Conservation (phyloP, 30 jellyfish, hydroid and myxozoan genomes). For the Morbakka virulenta region DNA sequence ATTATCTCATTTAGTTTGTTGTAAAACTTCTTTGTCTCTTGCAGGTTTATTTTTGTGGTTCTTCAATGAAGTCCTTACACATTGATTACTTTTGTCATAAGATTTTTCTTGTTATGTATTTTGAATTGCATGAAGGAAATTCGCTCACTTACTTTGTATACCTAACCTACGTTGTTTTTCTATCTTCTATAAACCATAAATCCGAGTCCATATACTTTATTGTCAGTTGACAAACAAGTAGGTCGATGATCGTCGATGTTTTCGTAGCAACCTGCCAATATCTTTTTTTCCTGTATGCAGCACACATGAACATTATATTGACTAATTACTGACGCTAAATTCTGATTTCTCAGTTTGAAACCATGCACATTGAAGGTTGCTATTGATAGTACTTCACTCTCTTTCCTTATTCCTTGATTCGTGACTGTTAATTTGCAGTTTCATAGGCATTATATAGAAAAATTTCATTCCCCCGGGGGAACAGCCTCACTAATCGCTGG, state of each 20-base stretch:
- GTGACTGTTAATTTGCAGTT: too few species aligned
- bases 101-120: too few species aligned
- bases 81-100: too few species aligned
- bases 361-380: slow-evolving; percentile 32
- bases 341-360: slow-evolving; percentile 16
- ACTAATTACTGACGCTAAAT: slow-evolving; percentile 11
- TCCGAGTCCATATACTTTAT: slow-evolving; percentile 22
- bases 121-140: too few species aligned
- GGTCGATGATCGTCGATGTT: slow-evolving; percentile 25
- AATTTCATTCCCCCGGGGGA: too few species aligned
- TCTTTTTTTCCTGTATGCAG: slow-evolving; percentile 12
- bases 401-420: slow-evolving; percentile 23
- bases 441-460: too few species aligned
- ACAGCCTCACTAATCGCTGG: too few species aligned
- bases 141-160: too few species aligned
- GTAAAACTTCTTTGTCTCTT: slow-evolving; percentile 23
- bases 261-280: slow-evolving; percentile 23
- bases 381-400: slow-evolving; percentile 20
- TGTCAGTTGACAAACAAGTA: slow-evolving; percentile 14
- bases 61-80: slow-evolving; percentile 19
- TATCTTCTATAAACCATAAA: slow-evolving; percentile 18
- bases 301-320: slow-evolving; percentile 16
- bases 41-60: slow-evolving; percentile 26
- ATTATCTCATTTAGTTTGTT: slow-evolving; percentile 17
- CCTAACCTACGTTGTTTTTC: slow-evolving; percentile 20